These are phyloP conservation scores for Acrocyrtus sp. DNA, from an alignment of 2,888 invertebrate genomes.

Conservation along the genomic window DNA sequence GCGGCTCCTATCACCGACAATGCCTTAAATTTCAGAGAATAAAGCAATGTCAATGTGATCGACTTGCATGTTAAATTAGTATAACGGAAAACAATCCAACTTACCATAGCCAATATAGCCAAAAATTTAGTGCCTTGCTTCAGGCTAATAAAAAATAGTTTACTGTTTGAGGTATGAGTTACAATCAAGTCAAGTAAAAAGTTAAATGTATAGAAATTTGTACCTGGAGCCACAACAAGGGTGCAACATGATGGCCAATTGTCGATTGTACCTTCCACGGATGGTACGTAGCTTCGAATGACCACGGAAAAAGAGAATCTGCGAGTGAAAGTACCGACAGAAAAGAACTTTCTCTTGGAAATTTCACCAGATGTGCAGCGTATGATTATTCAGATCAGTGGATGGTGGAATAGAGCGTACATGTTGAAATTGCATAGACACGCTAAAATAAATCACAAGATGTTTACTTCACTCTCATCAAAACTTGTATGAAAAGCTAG, in stretches of 20 bases:
- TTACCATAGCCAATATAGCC: conserved; percentile 51
- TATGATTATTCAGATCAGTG: no score
- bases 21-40: no score
- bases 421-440: no score
- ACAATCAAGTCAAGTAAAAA: no score
- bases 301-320: not conserved
- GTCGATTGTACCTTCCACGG: not conserved
- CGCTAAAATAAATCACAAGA: no score
- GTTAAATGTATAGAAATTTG: no score
- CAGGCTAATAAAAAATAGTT: conserved; percentile 21
- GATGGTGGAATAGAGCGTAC: no score
- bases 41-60: not conserved
- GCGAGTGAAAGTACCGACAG: not conserved
- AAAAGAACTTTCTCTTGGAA: conserved; percentile 13
- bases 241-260: conserved; percentile 28
- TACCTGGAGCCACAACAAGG: conserved; percentile 49
- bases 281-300: conserved; percentile 4
- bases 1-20: conserved; percentile 27
- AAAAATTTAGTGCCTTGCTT: conserved; percentile 51
- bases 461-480: no score
- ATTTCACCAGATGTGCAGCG: conserved; percentile 43
- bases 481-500: no score
- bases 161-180: no score
- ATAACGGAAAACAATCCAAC: not conserved
- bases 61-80: not conserved